These are phyloP conservation scores for Astropecten irregularis DNA, from an alignment of 53 echinoderm and acorn worm species.

Conservation along the genomic window DNA sequence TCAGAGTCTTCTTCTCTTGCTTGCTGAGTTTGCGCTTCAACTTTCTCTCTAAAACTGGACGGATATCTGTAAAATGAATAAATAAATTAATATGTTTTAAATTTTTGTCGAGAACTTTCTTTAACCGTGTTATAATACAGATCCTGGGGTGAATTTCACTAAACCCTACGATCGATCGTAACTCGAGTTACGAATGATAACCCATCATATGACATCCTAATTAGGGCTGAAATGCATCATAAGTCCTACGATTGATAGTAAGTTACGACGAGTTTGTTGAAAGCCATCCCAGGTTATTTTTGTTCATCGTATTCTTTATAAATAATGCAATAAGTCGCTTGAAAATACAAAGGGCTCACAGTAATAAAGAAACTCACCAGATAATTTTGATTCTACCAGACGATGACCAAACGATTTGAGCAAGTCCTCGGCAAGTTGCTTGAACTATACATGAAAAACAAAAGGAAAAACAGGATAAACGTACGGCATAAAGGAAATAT, in stretches of 20 bases:
- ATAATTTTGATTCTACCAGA: constrained; percentile 32
- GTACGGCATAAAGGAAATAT: neutral
- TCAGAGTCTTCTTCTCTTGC: constrained; percentile 22
- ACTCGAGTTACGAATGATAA: no score
- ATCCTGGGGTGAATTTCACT: no score
- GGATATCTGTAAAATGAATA: constrained; percentile 11
- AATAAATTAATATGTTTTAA: neutral
- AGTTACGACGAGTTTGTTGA: no score
- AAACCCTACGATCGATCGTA: no score
- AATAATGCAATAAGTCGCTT: no score
- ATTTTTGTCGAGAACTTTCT: no score
- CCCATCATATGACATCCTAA: no score
- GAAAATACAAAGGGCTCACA: no score
- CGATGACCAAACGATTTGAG: constrained; percentile 11
- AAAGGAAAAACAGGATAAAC: neutral
- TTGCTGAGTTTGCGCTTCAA: constrained; percentile 39
- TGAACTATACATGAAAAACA: neutral
- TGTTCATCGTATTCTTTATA: no score
- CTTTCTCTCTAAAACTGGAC: constrained; percentile 22
- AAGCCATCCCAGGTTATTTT: no score
- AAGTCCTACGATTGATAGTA: no score
- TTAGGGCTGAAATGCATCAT: no score
- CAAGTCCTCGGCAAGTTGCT: constrained; percentile 17
- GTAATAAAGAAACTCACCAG: constrained; percentile 6
- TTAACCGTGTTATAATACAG: neutral